A percentile compares a stretch with the other conserved stretches of the same genome.
These are phyloP conservation scores for Notodonta dromedarius DNA, from an alignment of 2,888 invertebrate genomes.

Conservation along the genomic window DNA sequence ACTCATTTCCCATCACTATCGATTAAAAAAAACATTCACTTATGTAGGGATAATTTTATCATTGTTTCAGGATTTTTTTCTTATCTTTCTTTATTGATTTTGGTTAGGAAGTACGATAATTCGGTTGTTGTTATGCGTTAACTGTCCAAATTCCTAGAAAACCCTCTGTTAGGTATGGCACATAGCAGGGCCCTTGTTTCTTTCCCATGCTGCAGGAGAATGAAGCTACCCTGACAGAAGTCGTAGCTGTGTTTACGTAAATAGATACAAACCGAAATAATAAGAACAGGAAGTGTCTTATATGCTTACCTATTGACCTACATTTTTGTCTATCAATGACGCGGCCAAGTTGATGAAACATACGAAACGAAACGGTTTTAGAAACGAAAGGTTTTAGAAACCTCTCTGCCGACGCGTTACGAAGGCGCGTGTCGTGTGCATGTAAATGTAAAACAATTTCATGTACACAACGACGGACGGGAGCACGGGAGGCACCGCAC, in stretches of 20 bases:
- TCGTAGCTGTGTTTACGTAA: not conserved
- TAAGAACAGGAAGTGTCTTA: conserved; percentile 39
- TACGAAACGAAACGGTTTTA: conserved; percentile 41
- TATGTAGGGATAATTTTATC: too few species aligned
- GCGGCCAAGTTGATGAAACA: conserved; percentile 50
- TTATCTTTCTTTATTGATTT: too few species aligned
- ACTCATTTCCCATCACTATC: conserved; percentile 17
- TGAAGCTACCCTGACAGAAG: too few species aligned
- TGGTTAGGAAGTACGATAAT: too few species aligned
- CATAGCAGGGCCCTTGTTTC: too few species aligned
- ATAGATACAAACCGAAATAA: conserved; percentile 22
- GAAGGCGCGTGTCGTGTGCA: conserved; percentile 55
- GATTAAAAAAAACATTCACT: too few species aligned
- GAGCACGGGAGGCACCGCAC: conserved; percentile 18
- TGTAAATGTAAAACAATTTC: conserved; percentile 67
- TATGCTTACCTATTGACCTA: conserved; percentile 42
- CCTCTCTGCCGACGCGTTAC: conserved; percentile 48
- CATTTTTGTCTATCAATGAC: conserved; percentile 45
- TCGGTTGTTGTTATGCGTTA: too few species aligned
- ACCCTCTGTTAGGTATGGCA: too few species aligned
- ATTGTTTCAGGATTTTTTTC: too few species aligned
- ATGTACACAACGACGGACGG: conserved; percentile 41
- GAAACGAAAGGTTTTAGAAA: conserved; percentile 42
- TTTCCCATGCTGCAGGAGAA: too few species aligned
- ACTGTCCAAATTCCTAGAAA: too few species aligned